A percentile compares a stretch with the other conserved stretches of the same genome.
These are phyloP conservation scores for Capitella teleta DNA, from an alignment of 1,140 invertebrate genomes.

Conservation along the genomic window DNA sequence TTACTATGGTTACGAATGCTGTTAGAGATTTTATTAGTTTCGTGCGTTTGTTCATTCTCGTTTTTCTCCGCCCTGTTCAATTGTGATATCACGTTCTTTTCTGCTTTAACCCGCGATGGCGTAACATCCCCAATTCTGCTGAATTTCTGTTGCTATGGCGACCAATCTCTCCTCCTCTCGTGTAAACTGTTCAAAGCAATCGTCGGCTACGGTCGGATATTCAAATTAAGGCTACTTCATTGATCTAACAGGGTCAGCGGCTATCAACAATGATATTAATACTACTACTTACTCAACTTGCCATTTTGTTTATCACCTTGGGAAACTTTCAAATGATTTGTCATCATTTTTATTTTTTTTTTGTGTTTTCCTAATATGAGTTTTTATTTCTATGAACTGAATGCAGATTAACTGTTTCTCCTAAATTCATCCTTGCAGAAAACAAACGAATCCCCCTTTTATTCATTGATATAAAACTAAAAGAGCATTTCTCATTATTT, in stretches of 20 bases:
- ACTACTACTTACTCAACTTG: neutral
- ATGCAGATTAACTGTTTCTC: neutral
- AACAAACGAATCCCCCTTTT: too few relatives aligned
- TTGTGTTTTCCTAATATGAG: neutral
- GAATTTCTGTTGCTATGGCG: too few relatives aligned
- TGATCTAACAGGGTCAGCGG: neutral
- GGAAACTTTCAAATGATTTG: neutral
- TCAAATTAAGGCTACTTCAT: neutral
- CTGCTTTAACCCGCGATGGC: too few relatives aligned
- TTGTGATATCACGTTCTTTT: too few relatives aligned
- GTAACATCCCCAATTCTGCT: too few relatives aligned
- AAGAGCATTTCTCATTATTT: neutral
- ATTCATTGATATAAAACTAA: neutral
- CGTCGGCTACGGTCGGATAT: neutral
- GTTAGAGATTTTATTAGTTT: too few relatives aligned
- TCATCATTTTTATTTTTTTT: neutral
- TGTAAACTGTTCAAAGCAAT: neutral
- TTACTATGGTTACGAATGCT: too few relatives aligned
- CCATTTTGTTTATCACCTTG: neutral
- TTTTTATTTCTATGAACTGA: neutral
- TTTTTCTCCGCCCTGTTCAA: too few relatives aligned
- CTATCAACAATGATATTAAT: neutral
- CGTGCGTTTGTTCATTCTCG: too few relatives aligned
- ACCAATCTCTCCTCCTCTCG: neutral
- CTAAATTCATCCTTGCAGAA: too few relatives aligned